Conservation (phyloP, 2,113 vertebrate genomes). For the Crotalus helleri region DNA sequence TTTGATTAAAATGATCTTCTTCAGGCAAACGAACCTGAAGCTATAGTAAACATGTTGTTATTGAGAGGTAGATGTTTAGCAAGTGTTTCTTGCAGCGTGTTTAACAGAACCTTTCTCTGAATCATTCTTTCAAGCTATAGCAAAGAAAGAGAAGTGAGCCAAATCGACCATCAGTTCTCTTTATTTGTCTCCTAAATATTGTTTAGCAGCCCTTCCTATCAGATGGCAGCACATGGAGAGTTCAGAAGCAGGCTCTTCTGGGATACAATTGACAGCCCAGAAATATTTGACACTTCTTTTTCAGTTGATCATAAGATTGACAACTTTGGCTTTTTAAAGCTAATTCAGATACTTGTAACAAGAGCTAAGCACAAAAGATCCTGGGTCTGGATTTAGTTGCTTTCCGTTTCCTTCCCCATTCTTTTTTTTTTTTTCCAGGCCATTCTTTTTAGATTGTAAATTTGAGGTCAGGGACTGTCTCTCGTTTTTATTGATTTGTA, state of each 20-base stretch:
- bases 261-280: not conserved
- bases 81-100: not conserved
- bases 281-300: not conserved
- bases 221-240: not conserved
- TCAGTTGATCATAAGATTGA: not conserved
- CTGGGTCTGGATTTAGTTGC: not conserved
- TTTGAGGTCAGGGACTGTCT: not conserved
- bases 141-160: not conserved
- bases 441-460: not conserved
- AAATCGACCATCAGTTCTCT: not conserved
- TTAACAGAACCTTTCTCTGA: not conserved
- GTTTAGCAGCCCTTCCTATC: not conserved
- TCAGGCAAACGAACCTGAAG: not conserved
- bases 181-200: not conserved
- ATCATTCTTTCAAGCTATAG: not conserved
- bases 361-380: not conserved
- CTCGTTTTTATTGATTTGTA: constrained; percentile 1
- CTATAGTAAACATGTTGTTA: not conserved
- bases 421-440: not conserved
- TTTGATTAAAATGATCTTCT: not conserved
- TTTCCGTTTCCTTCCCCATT: not conserved
- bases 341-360: not conserved
- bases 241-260: not conserved
- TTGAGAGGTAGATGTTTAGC: not conserved
- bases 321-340: not conserved